These are phyloP conservation scores for Misgurnus anguillicaudatus DNA, from an alignment of 2,113 vertebrate genomes.

Conservation along the genomic window DNA sequence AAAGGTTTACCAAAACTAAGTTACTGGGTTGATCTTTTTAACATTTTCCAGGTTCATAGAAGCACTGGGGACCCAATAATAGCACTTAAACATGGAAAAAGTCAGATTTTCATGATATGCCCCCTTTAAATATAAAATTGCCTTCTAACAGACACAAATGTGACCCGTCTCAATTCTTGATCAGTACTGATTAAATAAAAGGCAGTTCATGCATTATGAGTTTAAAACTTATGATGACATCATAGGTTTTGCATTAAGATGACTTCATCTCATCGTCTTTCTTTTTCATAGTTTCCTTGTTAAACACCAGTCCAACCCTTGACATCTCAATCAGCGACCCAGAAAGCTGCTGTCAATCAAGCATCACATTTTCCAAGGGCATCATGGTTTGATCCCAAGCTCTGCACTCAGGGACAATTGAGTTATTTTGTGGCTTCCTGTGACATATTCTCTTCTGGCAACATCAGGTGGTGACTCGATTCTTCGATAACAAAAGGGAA, in stretches of 20 bases:
- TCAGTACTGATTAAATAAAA: neutral
- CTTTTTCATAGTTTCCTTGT: conserved; percentile 15
- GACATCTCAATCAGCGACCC: conserved; percentile 69
- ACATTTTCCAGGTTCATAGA: too few relatives aligned
- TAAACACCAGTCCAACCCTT: conserved; percentile 46
- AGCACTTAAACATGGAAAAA: too few relatives aligned
- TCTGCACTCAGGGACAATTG: conserved; percentile 59
- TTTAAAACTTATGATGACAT: neutral
- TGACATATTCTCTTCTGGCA: conserved; percentile 64
- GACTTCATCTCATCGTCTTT: conserved; percentile 7
- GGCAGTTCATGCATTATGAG: neutral
- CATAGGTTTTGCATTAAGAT: conserved; percentile 1
- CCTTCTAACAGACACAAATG: too few relatives aligned
- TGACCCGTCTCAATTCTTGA: too few relatives aligned
- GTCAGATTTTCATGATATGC: too few relatives aligned
- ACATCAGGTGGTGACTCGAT: conserved; percentile 73
- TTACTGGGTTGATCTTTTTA: too few relatives aligned
- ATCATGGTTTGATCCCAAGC: conserved; percentile 27
- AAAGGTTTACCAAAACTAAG: too few relatives aligned
- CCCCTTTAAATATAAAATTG: too few relatives aligned
- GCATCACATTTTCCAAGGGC: conserved; percentile 1
- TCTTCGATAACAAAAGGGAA: conserved; percentile 70
- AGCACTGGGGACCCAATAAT: too few relatives aligned
- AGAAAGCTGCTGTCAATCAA: conserved; percentile 47
- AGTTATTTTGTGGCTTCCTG: conserved; percentile 61